Evolutionary conservation across 1,140 invertebrate species (phyloP), one percentile per base, ranked within the genome.

Genomic region (Sitophilus oryzae): DNA sequence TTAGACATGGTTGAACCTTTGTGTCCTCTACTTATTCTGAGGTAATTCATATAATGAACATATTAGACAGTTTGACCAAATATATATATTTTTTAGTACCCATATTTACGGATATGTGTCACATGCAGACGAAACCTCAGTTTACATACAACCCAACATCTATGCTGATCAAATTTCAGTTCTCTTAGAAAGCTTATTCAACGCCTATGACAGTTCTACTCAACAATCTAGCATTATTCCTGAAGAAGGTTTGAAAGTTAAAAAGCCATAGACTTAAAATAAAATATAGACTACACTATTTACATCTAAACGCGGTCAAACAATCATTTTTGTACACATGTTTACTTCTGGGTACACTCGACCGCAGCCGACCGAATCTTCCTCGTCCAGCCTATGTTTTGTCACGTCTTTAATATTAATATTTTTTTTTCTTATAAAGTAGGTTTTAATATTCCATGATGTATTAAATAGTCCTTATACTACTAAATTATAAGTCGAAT

Each of bases 121-220:
- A 0, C 73, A 77, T 44, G 59, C 74, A 3, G 42, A 58, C 10
- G 67, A 76, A 1, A 76, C 75, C 38, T 77, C 76, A 36, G 62
- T 87, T 1, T 87, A 80, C 66, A 66, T 87, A 1, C 84, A 86
- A 57, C 73, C 75, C 38, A 49, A 63, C 0, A 42, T 61, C 0
- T 76, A 79, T 53, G 56, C 66, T 0, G 63, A 76, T 4, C 64
- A 58, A 5, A 66, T 82, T 0, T 62, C 69, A 2, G 50, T 59
- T 14, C 58, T 86, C 2, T 56, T 82, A 1, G 68, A 79, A 23
- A 61, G 73, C 2, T 65, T 88, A 25, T 80, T 69, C 53, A 68
- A 76, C 25, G 76, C 76, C 63, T 89, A 88, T 64, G 74, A 79
- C 57, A 56, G 56, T 5, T 65, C 71, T 59, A 68, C 65, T n/a